These are phyloP conservation scores for Xylota segnis DNA, from an alignment of 2,888 invertebrate species.

Conservation along the genomic window DNA sequence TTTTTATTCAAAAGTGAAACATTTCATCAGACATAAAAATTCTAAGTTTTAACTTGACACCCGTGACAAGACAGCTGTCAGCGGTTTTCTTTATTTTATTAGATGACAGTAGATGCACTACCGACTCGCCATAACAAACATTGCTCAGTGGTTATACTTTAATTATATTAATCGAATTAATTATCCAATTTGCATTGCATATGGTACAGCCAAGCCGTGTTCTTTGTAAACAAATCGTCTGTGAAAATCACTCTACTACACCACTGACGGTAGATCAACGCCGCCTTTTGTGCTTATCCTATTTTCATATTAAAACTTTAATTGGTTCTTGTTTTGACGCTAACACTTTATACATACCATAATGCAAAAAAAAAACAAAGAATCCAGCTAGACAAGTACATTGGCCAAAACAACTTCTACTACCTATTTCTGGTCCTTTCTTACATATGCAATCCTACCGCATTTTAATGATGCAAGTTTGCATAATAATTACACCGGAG, in stretches of 20 bases:
- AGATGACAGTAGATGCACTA: no score
- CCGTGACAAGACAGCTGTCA: no score
- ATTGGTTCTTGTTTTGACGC: not conserved
- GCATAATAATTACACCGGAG: constrained; percentile 35
- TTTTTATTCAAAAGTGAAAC: no score
- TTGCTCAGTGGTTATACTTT: no score
- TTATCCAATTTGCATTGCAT: not conserved
- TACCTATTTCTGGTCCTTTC: constrained; percentile 30
- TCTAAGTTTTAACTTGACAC: no score
- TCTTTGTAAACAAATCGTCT: not conserved
- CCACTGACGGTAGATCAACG: not conserved
- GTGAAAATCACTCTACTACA: not conserved
- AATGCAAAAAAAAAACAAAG: not conserved
- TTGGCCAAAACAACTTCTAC: constrained; percentile 19
- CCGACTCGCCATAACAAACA: no score
- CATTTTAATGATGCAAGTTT: constrained; percentile 57
- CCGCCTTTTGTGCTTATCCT: not conserved
- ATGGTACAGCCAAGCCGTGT: not conserved
- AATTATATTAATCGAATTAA: not conserved
- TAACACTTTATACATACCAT: not conserved
- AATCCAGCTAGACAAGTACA: not conserved
- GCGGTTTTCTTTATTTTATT: no score
- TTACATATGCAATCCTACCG: not conserved
- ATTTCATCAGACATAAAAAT: no score
- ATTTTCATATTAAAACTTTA: not conserved